Evolutionary conservation across 2,888 invertebrate species (phyloP), one percentile per base, ranked within the genome.

Genomic region (Philereme vetulata): DNA sequence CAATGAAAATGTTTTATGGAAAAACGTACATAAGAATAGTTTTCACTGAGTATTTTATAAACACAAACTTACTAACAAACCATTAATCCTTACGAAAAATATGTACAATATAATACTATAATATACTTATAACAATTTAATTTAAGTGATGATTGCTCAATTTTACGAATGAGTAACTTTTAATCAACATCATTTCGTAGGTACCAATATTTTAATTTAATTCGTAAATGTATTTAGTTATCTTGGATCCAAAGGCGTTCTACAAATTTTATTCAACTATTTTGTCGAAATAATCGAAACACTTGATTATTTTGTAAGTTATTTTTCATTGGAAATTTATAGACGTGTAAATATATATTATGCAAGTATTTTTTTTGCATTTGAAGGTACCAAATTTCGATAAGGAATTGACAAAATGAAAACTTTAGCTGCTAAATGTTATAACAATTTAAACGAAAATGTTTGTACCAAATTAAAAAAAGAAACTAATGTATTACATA

Each of bases 61-160:
- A 59, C 51, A 52, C 49, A 62, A 49, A 46, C 6, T 46, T 21
- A 11, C 44, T 36, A 55, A 65, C 64, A 68, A 63, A 65, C 59
- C 61, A 71, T 71, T 67, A 47, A 80, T 80, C 82, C 84, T 83
- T 84, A 87, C 81, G 84, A 88, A 82, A 82, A 62, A 82, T 84
- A 84, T 85, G 86, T 88, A 88, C 85, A 87, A 86, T 78, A 80
- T 82, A 51, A 36, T 44, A 5, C 1, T 78, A 80, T 82, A 51
- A 36, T 44, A 5, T 5, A 36, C 42, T 35, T 47, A 35, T 49
- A 81, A 83, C 70, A 66, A 82, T 85, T 84, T 84, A 84, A 76
- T 79, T 85, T 89, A 88, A 84, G 88, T 80, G 76, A 88, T 74
- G 79, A 82, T 89, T 90, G 90, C 90, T 90, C 90, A 90, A 90